Conservation (phyloP, 1,140 invertebrate genomes). For the Apis dorsata region DNA sequence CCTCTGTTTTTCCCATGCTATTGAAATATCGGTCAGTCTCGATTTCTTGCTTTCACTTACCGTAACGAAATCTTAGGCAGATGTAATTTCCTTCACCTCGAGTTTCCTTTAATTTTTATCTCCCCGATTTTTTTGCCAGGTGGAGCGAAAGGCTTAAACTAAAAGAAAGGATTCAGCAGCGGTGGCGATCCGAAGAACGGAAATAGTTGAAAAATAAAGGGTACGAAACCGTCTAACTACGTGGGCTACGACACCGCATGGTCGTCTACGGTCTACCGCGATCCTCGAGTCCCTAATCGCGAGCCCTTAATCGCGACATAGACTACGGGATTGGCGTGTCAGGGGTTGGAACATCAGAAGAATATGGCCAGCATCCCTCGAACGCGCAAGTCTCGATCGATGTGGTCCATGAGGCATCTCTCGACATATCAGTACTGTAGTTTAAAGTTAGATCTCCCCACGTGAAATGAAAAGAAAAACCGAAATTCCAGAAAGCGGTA, state of each 20-base stretch:
- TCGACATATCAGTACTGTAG: slow-evolving; percentile 36
- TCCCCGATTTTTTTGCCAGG: background rate
- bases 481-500: background rate
- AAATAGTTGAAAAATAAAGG: slow-evolving; percentile 35
- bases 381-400: slow-evolving; percentile 72
- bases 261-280: slow-evolving; percentile 59
- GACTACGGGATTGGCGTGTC: slow-evolving; percentile 62
- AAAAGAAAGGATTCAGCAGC: slow-evolving; percentile 36
- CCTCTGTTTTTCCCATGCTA: background rate
- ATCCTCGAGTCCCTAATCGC: slow-evolving; percentile 57
- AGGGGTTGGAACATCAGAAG: slow-evolving; percentile 63
- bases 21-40: too few relatives aligned
- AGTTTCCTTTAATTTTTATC: background rate
- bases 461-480: background rate
- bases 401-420: slow-evolving; percentile 64
- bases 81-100: background rate
- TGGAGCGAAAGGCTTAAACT: slow-evolving; percentile 32
- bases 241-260: slow-evolving; percentile 63
- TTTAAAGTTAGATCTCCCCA: slow-evolving; percentile 17
- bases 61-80: slow-evolving; percentile 8
- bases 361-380: slow-evolving; percentile 69
- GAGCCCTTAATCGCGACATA: slow-evolving; percentile 70
- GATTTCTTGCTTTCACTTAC: slow-evolving; percentile 25
- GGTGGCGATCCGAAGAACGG: slow-evolving; percentile 6
- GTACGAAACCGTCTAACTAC: slow-evolving; percentile 53